Percentiles rank a stretch among this genome's conserved stretches.
Conservation (phyloP, 2,888 invertebrate species). For the Scaeva pyrastri region DNA sequence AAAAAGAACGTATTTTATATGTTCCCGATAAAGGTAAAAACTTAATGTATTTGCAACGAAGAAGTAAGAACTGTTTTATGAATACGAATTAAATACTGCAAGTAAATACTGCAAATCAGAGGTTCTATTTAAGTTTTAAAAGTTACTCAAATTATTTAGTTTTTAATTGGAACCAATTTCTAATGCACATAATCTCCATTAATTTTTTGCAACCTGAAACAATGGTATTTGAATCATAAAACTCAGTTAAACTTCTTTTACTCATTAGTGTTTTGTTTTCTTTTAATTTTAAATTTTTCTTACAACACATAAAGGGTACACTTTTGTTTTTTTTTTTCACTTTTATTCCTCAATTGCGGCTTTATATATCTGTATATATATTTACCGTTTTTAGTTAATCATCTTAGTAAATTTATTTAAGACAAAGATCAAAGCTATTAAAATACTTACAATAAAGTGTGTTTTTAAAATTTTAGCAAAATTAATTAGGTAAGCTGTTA, state of each 20-base stretch:
- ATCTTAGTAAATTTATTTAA: conserved; percentile 59
- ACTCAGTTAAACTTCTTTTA: conserved; percentile 25
- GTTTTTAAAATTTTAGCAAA: conserved; percentile 43
- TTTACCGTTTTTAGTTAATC: conserved; percentile 45
- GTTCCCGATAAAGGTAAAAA: no score
- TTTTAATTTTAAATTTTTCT: conserved; percentile 65
- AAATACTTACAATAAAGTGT: conserved; percentile 53
- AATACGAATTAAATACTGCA: no score
- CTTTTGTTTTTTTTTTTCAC: conserved; percentile 56
- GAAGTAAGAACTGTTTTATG: no score
- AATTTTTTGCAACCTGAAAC: background rate
- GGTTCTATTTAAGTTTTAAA: no score
- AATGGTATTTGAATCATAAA: background rate
- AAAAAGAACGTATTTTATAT: no score
- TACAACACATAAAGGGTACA: conserved; percentile 73
- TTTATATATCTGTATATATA: conserved; percentile 22
- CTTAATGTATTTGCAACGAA: no score
- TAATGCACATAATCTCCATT: no score
- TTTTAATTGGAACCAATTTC: no score
- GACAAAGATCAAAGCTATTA: conserved; percentile 62
- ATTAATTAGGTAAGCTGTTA: conserved; percentile 1
- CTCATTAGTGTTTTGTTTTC: conserved; percentile 54
- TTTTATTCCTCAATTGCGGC: conserved; percentile 59
- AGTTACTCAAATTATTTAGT: no score
- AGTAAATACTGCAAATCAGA: no score